These are phyloP conservation scores for Heptranchias perlo DNA, from an alignment of 2,113 vertebrate species.

Conservation along the genomic window DNA sequence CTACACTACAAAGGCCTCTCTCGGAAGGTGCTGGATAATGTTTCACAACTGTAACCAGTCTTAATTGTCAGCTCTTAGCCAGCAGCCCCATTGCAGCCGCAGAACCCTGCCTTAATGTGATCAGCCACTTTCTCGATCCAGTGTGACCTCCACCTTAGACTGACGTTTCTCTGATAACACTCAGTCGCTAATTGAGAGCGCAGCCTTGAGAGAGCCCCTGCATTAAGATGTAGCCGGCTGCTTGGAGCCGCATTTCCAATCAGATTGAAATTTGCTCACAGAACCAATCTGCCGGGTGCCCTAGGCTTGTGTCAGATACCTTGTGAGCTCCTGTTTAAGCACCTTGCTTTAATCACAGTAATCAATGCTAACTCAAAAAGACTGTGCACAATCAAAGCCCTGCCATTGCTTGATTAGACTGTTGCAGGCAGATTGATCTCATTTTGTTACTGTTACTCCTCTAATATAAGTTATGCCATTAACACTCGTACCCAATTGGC, in stretches of 20 bases:
- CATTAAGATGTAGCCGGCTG: background rate
- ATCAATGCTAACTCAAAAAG: background rate
- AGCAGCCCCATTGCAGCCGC: background rate
- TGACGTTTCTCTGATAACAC: background rate
- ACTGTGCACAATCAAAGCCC: background rate
- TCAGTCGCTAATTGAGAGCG: background rate
- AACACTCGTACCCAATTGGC: background rate
- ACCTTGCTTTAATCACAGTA: background rate
- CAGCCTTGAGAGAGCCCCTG: background rate
- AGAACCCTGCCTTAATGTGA: background rate
- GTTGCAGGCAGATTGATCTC: background rate
- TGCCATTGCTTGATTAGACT: background rate
- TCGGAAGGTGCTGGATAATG: background rate
- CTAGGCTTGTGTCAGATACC: background rate
- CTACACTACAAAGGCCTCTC: background rate
- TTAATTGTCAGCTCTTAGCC: constrained; percentile 17
- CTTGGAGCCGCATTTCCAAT: background rate
- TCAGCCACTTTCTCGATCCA: constrained; percentile 3
- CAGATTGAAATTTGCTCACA: background rate
- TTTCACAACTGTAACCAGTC: background rate
- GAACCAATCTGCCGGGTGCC: background rate
- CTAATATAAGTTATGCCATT: background rate
- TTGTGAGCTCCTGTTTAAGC: background rate
- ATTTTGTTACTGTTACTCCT: background rate
- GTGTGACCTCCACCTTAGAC: background rate